Base-by-base conservation (phyloP, 2,113 vertebrate genomes). In the Ellobius talpinus region DNA sequence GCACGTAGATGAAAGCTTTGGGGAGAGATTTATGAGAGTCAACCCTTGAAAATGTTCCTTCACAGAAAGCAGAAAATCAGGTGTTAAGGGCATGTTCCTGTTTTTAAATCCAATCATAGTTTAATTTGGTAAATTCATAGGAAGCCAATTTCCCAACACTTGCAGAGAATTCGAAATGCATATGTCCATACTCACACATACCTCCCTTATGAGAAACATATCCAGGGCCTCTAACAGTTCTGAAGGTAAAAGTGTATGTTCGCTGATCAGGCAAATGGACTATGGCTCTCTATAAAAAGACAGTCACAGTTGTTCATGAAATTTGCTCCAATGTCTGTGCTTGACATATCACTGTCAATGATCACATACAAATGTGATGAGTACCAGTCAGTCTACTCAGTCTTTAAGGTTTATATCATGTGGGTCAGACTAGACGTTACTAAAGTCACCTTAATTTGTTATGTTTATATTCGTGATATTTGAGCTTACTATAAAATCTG, bases 91-190 rank as follows among this genome's bases (percentile, higher is more conserved):
- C 21, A 29, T 50, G 10, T 93, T 52, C 5, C 42, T 93, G 55
- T 95, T 73, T 66, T n/a, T 58, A 9, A 2, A 78, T 50, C 70
- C 24, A 58, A 7, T 29, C 21, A 90, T 81, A 72, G 70, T 47
- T 58, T 55, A 0, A 24, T 91, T 82, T 90, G 39, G 29, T 74
- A 86, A 42, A 85, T 65, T 52, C 36, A 74, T 76, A 36, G 58
- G 14, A 89, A 47, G 86, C 86, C 36, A 86, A 90, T 76, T 92
- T 82, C 47, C 12, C 29, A 50, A 45, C 47, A 72, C 39, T 87
- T 90, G 24, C 68, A 63, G 92, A 95, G 14, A 42, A 85, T 52
- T 74, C 76, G 39, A 87, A 74, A 89, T 45, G 89, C 26, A 58
- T 2, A 87, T 47, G 52, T 33, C 52, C 29, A 79, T 47, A 47